Conservation (phyloP, 2,797 vertebrate species). For the Falco novaeseelandiae region DNA sequence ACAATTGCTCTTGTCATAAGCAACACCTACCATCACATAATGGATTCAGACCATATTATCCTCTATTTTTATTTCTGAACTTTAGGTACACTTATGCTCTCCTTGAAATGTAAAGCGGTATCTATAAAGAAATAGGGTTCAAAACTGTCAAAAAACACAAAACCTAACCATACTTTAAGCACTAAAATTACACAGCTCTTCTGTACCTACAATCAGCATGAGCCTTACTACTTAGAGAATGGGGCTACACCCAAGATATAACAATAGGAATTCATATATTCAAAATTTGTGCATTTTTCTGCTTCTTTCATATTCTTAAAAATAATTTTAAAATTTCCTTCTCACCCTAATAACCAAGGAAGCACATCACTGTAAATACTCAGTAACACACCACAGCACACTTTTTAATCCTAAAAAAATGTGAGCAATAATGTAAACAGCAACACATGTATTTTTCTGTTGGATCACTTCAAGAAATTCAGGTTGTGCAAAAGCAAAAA, state of each 20-base stretch:
- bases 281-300: background rate
- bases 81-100: background rate
- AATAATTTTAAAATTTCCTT: background rate
- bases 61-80: background rate
- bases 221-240: background rate
- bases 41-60: background rate
- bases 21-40: background rate
- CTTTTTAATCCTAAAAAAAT: conserved; percentile 22
- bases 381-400: background rate
- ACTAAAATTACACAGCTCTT: background rate
- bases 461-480: background rate
- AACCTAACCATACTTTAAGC: background rate
- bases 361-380: background rate
- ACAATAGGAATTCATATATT: background rate
- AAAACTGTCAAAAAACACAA: conserved; percentile 2
- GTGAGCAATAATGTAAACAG: background rate
- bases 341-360: background rate
- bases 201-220: background rate
- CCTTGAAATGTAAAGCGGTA: background rate
- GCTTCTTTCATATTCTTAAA: background rate
- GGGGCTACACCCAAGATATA: background rate
- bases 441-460: background rate
- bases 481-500: background rate
- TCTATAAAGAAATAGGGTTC: background rate
- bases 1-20: background rate